Evolutionary conservation across 2,113 vertebrate species (phyloP), one percentile per base, ranked within the genome.

Genomic region (Lamprologus lemairii): DNA sequence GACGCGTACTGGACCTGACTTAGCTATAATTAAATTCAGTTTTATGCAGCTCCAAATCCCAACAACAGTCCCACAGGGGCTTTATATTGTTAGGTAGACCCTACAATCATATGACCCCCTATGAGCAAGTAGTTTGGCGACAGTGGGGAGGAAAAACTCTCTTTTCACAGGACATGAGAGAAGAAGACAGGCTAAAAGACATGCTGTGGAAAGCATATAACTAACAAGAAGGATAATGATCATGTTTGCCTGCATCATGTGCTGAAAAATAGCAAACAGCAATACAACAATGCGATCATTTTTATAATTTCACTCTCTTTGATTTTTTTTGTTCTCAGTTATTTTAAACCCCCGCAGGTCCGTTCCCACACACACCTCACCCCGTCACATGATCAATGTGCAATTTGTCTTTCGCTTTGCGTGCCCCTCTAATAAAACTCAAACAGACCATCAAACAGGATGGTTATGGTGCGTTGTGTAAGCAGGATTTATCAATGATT

Each of bases 401-500:
- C 40, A 78, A 55, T 87, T 51, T 88, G 68, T 85, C 83, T 84
- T 28, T 65, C 49, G 47, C 65, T 83, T 82, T 49, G 82, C 47
- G 4, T 78, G 21, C 28, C 35, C 54, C 65, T 82, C 81, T 68
- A 54, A 78, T 86, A 92, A 91, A 92, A 90, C 35, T 37, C 89
- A 87, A 86, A 87, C 82, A 86, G 82, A 31, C 16, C 86, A 63
- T 71, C n/a, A 83, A 80, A 91, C 83, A 85, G 60, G 73, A 81
- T 2, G 9, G 60, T 63, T 60, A 42, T 2, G 13, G 87, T 71
- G 87, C 28, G 55, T 55, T 83, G 31, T 78, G 83, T 79, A 86
- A 92, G 65, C 71, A 71, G 75, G 49, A 84, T 31, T 13, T 85
- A 93, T 93, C 7, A 94, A 87, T 89, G 82, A 92, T 92, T 90